Conservation (phyloP, 2,797 vertebrate species). For the Sebastolobus alascanus region DNA sequence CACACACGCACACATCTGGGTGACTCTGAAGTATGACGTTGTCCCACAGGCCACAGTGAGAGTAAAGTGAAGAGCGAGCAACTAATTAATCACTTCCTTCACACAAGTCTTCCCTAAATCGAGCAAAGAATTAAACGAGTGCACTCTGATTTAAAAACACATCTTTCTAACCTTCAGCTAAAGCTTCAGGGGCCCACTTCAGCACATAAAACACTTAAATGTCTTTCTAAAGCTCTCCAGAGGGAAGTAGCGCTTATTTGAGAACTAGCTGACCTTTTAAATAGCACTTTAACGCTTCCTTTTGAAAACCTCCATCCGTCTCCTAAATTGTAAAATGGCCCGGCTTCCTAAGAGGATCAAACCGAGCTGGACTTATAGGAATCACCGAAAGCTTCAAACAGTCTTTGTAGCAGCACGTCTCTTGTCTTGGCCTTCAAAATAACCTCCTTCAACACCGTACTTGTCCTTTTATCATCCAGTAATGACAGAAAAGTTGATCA, state of each 20-base stretch:
- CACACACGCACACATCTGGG: slow-evolving; percentile 3
- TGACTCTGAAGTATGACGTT: slow-evolving; percentile 7
- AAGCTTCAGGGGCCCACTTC: slow-evolving; percentile 34
- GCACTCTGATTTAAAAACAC: slow-evolving; percentile 19
- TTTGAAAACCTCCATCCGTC: slow-evolving; percentile 58
- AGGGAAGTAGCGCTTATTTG: slow-evolving; percentile 48
- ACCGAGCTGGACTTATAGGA: slow-evolving; percentile 49
- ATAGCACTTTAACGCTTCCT: slow-evolving; percentile 57
- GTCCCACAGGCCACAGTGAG: slow-evolving; percentile 19
- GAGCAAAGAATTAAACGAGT: slow-evolving; percentile 28
- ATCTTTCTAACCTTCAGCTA: slow-evolving; percentile 41
- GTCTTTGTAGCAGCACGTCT: slow-evolving; percentile 35
- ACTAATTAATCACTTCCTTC: slow-evolving; percentile 33
- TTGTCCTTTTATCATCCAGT: slow-evolving; percentile 23
- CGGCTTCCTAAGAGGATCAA: slow-evolving; percentile 72
- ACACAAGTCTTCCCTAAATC: slow-evolving; percentile 27
- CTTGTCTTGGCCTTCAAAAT: slow-evolving; percentile 50
- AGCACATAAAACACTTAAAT: slow-evolving; percentile 50
- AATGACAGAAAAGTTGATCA: background rate
- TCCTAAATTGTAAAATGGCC: slow-evolving; percentile 57
- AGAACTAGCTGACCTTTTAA: slow-evolving; percentile 73
- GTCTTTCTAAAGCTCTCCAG: slow-evolving; percentile 47
- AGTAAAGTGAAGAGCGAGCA: slow-evolving; percentile 15
- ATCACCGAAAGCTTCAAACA: slow-evolving; percentile 51
- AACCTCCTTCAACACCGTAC: slow-evolving; percentile 16